Percentiles rank a stretch among this genome's conserved stretches.
These are phyloP conservation scores for Vanessa cardui DNA, from an alignment of 2,888 invertebrate genomes.

Conservation along the genomic window DNA sequence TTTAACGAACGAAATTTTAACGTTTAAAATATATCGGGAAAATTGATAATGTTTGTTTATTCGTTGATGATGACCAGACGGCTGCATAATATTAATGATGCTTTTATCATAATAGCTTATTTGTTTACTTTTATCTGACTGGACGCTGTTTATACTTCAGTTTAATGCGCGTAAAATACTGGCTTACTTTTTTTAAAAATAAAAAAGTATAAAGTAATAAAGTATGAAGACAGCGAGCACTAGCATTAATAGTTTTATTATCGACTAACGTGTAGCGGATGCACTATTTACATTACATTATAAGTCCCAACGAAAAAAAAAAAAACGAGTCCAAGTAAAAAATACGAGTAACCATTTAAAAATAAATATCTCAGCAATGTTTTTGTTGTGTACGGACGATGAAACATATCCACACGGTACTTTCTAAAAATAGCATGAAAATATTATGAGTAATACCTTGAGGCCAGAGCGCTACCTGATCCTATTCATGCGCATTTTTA, in stretches of 20 bases:
- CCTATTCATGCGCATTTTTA: conserved; percentile 28
- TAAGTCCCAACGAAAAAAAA: background rate
- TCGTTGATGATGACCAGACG: conserved; percentile 16
- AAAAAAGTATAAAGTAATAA: background rate
- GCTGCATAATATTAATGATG: conserved; percentile 27
- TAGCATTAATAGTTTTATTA: conserved; percentile 5
- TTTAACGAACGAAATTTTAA: conserved; percentile 4
- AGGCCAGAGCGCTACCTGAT: conserved; percentile 20
- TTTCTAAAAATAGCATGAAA: conserved; percentile 22
- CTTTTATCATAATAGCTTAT: conserved; percentile 29
- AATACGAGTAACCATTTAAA: background rate
- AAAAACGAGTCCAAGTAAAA: background rate
- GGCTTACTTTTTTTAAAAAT: conserved; percentile 13
- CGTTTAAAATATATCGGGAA: background rate
- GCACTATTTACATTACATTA: conserved; percentile 9
- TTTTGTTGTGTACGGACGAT: background rate
- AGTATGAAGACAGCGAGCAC: background rate
- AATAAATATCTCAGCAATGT: background rate
- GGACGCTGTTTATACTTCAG: conserved; percentile 21
- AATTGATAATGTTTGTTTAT: background rate
- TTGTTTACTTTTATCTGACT: conserved; percentile 38
- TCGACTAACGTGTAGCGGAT: background rate
- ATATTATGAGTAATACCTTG: conserved; percentile 11
- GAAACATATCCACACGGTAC: conserved; percentile 11
- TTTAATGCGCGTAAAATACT: conserved; percentile 21